Conservation (phyloP, 2,113 vertebrate genomes). For the Corythaeola cristata region DNA sequence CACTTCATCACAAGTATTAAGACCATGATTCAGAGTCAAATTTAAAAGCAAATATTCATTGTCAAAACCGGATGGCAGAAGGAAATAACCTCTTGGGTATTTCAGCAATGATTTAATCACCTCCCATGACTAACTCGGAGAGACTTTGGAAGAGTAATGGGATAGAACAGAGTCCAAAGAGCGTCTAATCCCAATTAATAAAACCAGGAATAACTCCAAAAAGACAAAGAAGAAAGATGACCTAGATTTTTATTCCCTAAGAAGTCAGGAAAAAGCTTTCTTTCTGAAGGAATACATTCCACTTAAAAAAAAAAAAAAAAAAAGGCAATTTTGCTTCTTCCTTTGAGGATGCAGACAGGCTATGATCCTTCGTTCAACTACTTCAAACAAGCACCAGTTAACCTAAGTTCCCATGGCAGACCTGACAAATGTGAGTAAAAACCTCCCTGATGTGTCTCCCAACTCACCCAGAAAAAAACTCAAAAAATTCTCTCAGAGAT, state of each 20-base stretch:
- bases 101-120: slow-evolving; percentile 45
- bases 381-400: background rate
- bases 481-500: background rate
- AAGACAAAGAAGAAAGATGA: slow-evolving; percentile 9
- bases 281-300: background rate
- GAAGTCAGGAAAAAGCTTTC: background rate
- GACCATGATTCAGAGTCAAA: background rate
- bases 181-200: slow-evolving; percentile 20
- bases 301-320: background rate
- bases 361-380: background rate
- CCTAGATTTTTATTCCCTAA: background rate
- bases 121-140: slow-evolving; percentile 26
- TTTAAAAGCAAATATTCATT: background rate
- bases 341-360: background rate
- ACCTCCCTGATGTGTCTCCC: background rate
- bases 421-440: background rate
- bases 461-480: background rate
- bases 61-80: slow-evolving; percentile 4
- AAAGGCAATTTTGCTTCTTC: background rate
- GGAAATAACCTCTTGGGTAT: slow-evolving; percentile 39
- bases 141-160: slow-evolving; percentile 12
- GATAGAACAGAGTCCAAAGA: background rate
- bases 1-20: background rate
- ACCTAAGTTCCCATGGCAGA: background rate
- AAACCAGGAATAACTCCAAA: slow-evolving; percentile 13